Conservation (phyloP, 2,113 vertebrate genomes). For the human region DNA sequence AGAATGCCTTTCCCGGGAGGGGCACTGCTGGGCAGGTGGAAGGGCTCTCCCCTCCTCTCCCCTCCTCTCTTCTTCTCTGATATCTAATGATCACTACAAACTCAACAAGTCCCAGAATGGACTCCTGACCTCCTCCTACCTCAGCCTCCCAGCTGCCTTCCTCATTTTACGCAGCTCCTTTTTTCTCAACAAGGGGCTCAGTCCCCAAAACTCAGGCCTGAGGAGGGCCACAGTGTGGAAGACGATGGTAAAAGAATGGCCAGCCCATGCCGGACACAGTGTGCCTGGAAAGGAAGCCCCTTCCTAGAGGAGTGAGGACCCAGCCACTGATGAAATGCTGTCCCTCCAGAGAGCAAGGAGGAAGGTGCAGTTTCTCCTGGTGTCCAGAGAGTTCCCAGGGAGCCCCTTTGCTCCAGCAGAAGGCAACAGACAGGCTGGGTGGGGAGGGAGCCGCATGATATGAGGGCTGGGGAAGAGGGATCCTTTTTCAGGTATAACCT, state of each 20-base stretch:
- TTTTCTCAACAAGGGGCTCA: neutral
- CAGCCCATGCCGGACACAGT: neutral
- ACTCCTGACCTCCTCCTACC: neutral
- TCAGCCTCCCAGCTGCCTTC: neutral
- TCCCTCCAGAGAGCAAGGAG: neutral
- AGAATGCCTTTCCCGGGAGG: neutral
- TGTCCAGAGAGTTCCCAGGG: neutral
- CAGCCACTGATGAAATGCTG: neutral
- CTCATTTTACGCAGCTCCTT: neutral
- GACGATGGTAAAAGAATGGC: no score
- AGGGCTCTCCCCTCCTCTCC: neutral
- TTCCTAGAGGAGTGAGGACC: neutral
- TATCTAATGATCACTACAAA: neutral
- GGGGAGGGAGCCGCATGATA: no score
- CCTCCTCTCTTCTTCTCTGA: neutral
- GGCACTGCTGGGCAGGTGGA: no score
- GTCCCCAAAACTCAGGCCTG: neutral
- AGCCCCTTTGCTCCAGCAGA: neutral
- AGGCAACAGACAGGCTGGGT: neutral
- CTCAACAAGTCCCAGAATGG: neutral
- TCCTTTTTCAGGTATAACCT: neutral
- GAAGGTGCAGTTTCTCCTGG: neutral
- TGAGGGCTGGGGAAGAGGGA: accelerated
- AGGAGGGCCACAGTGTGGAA: neutral
- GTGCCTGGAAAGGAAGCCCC: neutral